Percentiles rank a stretch among this genome's conserved stretches.
Evolutionary conservation across 2,888 invertebrate species (phyloP).

Genomic region (Tinea semifulvella): DNA sequence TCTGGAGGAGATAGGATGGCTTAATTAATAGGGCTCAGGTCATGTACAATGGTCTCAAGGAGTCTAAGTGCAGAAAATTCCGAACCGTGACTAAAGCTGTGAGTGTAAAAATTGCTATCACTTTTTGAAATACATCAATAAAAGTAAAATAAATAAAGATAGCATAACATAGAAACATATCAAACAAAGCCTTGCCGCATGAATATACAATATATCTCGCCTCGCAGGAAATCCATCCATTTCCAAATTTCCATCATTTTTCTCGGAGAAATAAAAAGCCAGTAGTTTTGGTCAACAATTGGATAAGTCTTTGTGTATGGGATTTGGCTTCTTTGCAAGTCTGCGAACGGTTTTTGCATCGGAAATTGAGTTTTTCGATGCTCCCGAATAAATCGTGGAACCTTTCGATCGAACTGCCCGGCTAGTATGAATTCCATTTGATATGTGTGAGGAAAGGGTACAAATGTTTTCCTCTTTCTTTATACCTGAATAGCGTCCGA

Average conservation of each 20-base stretch:
- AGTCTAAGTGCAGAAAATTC: no score
- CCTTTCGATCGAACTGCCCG: conserved; percentile 11
- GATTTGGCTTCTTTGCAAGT: conserved; percentile 10
- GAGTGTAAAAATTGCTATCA: no score
- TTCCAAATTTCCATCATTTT: conserved; percentile 10
- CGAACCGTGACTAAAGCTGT: no score
- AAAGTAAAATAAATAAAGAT: background rate
- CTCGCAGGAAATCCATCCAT: background rate
- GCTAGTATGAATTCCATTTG: conserved; percentile 11
- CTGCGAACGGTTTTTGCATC: conserved; percentile 11
- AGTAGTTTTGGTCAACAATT: conserved; percentile 5
- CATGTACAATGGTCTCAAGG: no score
- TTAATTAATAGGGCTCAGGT: no score
- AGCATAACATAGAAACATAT: background rate
- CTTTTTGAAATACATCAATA: no score
- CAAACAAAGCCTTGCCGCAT: background rate
- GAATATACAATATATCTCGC: conserved; percentile 2
- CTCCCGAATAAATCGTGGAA: conserved; percentile 10
- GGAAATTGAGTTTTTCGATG: conserved; percentile 12
- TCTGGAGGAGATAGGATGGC: no score
- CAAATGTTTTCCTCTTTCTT: conserved; percentile 3
- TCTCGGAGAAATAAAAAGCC: background rate
- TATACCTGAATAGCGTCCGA: background rate
- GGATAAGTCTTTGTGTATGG: conserved; percentile 10
- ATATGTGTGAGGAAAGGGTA: conserved; percentile 8